These are phyloP conservation scores for Cantharis nigra DNA, from an alignment of 2,888 invertebrate genomes.

Conservation along the genomic window DNA sequence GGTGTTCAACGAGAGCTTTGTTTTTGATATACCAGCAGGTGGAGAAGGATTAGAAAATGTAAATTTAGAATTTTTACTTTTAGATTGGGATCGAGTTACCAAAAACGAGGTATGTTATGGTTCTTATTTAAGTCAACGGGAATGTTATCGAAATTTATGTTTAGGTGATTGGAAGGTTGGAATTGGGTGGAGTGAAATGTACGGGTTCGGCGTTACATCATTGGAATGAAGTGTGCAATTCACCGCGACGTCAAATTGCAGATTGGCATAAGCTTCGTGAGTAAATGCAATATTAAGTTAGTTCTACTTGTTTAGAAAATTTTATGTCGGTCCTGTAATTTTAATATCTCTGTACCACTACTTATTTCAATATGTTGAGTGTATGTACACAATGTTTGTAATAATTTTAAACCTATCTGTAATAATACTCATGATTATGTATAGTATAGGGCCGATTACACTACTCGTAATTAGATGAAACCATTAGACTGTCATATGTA, in stretches of 20 bases:
- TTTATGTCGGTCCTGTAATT: neutral
- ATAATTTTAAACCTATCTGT: neutral
- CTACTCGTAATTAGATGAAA: constrained; percentile 22
- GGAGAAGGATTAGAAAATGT: constrained; percentile 80
- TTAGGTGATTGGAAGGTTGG: constrained; percentile 93
- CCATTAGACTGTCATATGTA: constrained; percentile 23
- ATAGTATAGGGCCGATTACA: constrained; percentile 14
- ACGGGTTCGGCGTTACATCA: constrained; percentile 86
- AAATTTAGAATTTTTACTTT: constrained; percentile 83
- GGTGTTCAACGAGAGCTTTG: constrained; percentile 98
- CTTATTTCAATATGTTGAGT: neutral
- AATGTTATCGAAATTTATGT: neutral
- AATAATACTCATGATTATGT: constrained; percentile 2
- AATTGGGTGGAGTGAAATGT: constrained; percentile 83
- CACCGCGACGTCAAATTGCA: constrained; percentile 96
- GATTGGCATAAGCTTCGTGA: constrained; percentile 99
- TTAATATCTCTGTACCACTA: neutral
- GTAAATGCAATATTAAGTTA: constrained; percentile 56
- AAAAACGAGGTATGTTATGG: constrained; percentile 83
- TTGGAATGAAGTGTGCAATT: constrained; percentile 97
- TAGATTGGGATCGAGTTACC: constrained; percentile 98
- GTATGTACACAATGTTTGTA: neutral
- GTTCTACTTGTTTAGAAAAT: neutral
- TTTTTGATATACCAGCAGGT: constrained; percentile 86
- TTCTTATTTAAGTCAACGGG: neutral